A percentile compares a stretch with the other conserved stretches of the same genome.
phyloP scores from a whole-genome alignment of 2,113 vertebrate species.

The Oryzias celebensis region DNA sequence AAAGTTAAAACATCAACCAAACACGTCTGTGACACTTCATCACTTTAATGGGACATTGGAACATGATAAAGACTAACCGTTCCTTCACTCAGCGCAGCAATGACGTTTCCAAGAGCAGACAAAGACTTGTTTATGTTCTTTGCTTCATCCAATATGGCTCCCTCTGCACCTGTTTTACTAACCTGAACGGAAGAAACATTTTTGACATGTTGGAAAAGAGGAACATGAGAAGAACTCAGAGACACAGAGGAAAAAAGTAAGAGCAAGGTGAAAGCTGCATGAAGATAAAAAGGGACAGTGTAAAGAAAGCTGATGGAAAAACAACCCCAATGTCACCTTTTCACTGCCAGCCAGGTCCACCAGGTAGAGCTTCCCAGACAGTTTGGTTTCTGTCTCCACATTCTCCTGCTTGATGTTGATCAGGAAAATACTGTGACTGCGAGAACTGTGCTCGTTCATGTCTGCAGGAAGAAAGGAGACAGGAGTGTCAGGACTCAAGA shows the following conservation, averaged over 20 bases:
- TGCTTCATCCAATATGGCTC: slow-evolving; percentile 93
- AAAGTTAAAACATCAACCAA: no score
- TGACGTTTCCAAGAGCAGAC: slow-evolving; percentile 95
- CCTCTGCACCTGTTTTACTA: slow-evolving; percentile 98
- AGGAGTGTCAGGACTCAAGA: neutral
- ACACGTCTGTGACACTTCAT: no score
- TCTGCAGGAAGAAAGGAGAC: slow-evolving; percentile 71
- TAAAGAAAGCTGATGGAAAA: neutral
- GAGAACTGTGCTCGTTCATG: slow-evolving; percentile 98
- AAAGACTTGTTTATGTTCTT: slow-evolving; percentile 99
- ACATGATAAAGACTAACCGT: slow-evolving; percentile 50
- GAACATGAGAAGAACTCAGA: neutral
- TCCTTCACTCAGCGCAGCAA: slow-evolving; percentile 94
- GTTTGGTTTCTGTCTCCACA: slow-evolving; percentile 92
- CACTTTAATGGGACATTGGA: neutral
- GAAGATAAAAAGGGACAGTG: neutral
- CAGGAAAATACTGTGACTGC: slow-evolving; percentile 96
- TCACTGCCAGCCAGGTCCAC: slow-evolving; percentile 96
- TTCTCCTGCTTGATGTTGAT: slow-evolving; percentile 98
- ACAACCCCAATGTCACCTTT: slow-evolving; percentile 79
- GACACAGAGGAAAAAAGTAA: neutral
- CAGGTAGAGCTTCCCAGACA: slow-evolving; percentile 95
- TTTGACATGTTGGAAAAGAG: neutral
- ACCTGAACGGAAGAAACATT: slow-evolving; percentile 75
- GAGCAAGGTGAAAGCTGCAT: neutral